Evolutionary conservation across 2,113 vertebrate species (phyloP), one percentile per base, ranked within the genome.

Genomic region (Sphyrna mokarran): DNA sequence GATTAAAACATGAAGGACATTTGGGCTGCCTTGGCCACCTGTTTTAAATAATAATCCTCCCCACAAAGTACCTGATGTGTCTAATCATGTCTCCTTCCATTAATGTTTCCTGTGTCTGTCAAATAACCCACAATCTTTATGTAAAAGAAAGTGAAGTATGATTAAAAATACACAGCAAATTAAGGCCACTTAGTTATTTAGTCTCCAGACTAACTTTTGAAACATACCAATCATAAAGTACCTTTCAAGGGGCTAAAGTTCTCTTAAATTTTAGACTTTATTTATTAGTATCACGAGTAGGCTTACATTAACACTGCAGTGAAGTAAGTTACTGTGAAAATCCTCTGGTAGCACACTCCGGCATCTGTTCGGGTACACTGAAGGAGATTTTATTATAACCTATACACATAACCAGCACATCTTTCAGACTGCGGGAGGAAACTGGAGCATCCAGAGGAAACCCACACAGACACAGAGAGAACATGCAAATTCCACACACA

Each of bases 1-100:
- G 86, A 89, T 89, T 89, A 89, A 89, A 89, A 48, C 26, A 58
- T 23, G 54, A 29, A 13, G 22, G 61, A 58, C 40, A 89, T 23
- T 48, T 89, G 54, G 87, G 87, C 87, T 90, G 87, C 87, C 87
- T 61, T 54, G 23, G 87, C 87, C 87, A 90, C 23, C 48, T 61
- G 87, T 58, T 90, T 54, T 54, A 54, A 89, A 90, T 90, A 90
- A 90, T 90, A 61, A 90, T 18, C 54, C 61, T 90, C 58, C n/a
- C 87, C 87, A 63, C 87, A 61, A 90, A 90, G 87, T 61, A 61
- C 54, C 61, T 90, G 87, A 90, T 90, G 58, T 90, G 54, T 90
- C 29, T n/a, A 90, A 90, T 61, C 87, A 90, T 61, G 87, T n/a
- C 87, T 61, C 13, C 58, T 61, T 90, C 54, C 10, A 90, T 61